Base-by-base conservation (phyloP, 1,140 invertebrate genomes). In the Bombus superbus region DNA sequence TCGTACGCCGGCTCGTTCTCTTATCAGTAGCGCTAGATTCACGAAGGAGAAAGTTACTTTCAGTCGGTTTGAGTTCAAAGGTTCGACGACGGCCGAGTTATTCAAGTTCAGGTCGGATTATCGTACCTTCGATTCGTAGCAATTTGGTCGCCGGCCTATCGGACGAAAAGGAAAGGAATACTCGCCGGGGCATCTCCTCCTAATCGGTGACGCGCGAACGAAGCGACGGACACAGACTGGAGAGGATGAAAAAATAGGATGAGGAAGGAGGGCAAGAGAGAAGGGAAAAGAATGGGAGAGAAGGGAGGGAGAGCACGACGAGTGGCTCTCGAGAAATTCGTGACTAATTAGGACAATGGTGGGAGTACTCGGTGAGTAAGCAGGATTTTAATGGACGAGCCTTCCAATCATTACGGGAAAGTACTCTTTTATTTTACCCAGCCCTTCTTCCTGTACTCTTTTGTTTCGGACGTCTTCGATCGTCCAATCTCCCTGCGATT, bases 281-380 rank as follows among this genome's bases (percentile, higher is more conserved):
- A 35, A 32, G 32, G 9, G 35, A 40, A 57, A 28, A 73, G 40
- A 71, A 47, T 44, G 25, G 53, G 35, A 81, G 66, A 22, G 35
- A 25, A 44, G 28, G 77, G 42, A 68, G 47, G 57, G 25, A 59
- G 35, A 81, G 53, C 71, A 89, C 44, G 35, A 89, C 44, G 35
- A 82, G 87, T 78, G 68, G 40, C 53, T 80, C 76, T 83, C 66
- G 59, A 89, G 74, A 76, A 90, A 88, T 85, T 90, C 83, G 89
- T 85, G 85, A 89, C 89, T 91, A 91, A 91, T 91, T 91, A 90
- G 87, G 59, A 89, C 89, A 91, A 89, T 83, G 89, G 79, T 71
- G 53, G 66, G 59, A 22, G 77, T 53, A 71, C 72, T 86, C 71
- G 79, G 35, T 53, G 90, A 91, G 89, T 91, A 91, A 90, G 87